Conservation (phyloP, 2,113 vertebrate genomes). For the Perca schrenkii region DNA sequence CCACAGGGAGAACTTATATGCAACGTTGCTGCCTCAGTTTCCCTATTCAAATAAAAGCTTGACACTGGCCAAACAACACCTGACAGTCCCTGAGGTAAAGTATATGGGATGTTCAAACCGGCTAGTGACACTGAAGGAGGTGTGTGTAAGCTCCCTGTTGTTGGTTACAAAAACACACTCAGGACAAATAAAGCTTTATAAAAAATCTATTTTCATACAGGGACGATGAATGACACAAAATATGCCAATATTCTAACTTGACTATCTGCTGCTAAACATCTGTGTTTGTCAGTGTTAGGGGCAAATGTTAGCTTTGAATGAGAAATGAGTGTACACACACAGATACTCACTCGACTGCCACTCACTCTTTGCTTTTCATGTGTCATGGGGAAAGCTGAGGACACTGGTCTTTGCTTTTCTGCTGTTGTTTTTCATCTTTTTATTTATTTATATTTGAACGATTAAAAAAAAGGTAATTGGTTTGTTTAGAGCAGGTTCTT, state of each 20-base stretch:
- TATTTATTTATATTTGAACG: conserved; percentile 53
- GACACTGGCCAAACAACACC: conserved; percentile 46
- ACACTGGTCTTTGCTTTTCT: conserved; percentile 56
- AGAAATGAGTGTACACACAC: conserved; percentile 73
- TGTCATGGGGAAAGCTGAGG: conserved; percentile 48
- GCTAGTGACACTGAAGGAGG: conserved; percentile 32
- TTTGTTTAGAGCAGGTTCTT: conserved; percentile 51
- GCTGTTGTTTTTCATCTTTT: conserved; percentile 19
- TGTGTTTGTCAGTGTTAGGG: conserved; percentile 79
- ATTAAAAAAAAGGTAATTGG: conserved; percentile 42
- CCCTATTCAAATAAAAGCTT: conserved; percentile 60
- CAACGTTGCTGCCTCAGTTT: conserved; percentile 55
- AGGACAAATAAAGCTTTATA: conserved; percentile 79
- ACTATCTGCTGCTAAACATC: conserved; percentile 83
- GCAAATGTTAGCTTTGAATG: conserved; percentile 81
- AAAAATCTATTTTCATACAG: conserved; percentile 83
- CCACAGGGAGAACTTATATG: conserved; percentile 57
- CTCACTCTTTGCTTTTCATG: conserved; percentile 73
- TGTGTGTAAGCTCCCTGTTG: conserved; percentile 66
- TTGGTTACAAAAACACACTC: conserved; percentile 80
- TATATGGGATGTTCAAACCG: conserved; percentile 36
- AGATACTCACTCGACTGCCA: conserved; percentile 81
- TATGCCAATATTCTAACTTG: conserved; percentile 76
- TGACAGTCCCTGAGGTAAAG: conserved; percentile 36
- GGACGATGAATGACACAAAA: conserved; percentile 68